Evolutionary conservation across 2,888 invertebrate species (phyloP).

Genomic region (Synergus umbraculus): DNA sequence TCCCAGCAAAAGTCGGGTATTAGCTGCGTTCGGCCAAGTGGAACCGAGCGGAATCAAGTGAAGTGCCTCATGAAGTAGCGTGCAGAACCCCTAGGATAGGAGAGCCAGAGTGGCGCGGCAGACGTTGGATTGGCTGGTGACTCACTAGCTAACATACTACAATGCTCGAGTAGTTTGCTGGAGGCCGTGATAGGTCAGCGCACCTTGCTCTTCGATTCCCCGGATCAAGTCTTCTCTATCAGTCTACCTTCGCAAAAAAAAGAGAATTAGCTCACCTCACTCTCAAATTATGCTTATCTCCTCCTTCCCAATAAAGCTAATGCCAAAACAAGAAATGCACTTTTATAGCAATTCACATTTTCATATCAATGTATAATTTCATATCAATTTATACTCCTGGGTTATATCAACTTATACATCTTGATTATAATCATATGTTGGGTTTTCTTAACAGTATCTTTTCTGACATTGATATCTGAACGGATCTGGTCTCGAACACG

Average conservation of each 20-base stretch:
- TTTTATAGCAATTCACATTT: not conserved
- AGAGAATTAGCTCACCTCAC: not conserved
- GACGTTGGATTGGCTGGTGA: conserved; percentile 55
- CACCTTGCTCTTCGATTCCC: conserved; percentile 63
- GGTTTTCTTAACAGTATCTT: not conserved
- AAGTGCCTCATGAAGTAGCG: conserved; percentile 36
- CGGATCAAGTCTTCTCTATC: not conserved
- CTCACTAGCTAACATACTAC: conserved; percentile 53
- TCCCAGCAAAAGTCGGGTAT: not conserved
- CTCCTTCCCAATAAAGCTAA: not conserved
- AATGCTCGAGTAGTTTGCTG: conserved; percentile 56
- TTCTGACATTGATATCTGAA: not conserved
- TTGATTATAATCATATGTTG: not conserved
- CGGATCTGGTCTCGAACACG: conserved; percentile 3
- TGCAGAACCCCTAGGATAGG: not conserved
- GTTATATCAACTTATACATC: not conserved
- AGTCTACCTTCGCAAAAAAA: conserved; percentile 36
- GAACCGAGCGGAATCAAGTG: conserved; percentile 59
- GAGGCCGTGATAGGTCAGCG: conserved; percentile 66
- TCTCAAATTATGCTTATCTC: not conserved
- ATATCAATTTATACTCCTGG: not conserved
- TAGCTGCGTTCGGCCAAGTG: conserved; percentile 50
- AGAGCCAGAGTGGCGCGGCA: conserved; percentile 40
- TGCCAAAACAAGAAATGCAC: not conserved
- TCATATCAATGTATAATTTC: not conserved